Evolutionary conservation across 1,140 invertebrate genomes (phyloP).

Genomic region (Papilio polytes): DNA sequence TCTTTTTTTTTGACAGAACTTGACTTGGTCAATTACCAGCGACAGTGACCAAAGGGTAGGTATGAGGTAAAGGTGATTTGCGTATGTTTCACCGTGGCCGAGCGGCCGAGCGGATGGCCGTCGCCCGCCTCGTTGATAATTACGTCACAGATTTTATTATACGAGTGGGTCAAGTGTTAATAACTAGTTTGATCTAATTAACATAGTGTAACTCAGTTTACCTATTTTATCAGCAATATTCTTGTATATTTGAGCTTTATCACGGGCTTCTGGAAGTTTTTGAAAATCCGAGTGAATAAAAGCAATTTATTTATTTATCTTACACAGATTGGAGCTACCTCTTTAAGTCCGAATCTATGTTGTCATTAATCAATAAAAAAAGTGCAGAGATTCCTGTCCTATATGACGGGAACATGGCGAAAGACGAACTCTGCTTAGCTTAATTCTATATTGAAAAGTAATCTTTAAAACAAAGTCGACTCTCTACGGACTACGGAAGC

Average conservation of each 20-base stretch:
- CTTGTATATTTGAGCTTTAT: neutral
- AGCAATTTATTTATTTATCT: neutral
- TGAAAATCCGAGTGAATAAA: neutral
- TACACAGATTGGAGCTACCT: too few relatives aligned
- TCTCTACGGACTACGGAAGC: conserved; percentile 1
- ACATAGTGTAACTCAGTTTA: neutral
- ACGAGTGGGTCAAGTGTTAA: neutral
- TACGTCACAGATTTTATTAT: neutral
- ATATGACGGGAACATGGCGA: neutral
- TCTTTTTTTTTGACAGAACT: too few relatives aligned
- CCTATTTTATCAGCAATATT: neutral
- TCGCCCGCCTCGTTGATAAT: neutral
- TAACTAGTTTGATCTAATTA: neutral
- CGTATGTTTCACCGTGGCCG: neutral
- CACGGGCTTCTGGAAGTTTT: too few relatives aligned
- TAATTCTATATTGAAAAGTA: neutral
- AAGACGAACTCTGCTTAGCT: too few relatives aligned
- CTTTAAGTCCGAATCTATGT: neutral
- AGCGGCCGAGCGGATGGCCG: neutral
- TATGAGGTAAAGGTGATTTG: neutral
- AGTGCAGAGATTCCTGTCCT: neutral
- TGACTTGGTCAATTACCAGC: too few relatives aligned
- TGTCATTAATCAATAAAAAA: neutral
- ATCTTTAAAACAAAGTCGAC: conserved; percentile 20
- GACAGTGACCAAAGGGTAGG: neutral